phyloP scores from a whole-genome alignment of 2,888 invertebrate species.

The Oscheius sp. region DNA sequence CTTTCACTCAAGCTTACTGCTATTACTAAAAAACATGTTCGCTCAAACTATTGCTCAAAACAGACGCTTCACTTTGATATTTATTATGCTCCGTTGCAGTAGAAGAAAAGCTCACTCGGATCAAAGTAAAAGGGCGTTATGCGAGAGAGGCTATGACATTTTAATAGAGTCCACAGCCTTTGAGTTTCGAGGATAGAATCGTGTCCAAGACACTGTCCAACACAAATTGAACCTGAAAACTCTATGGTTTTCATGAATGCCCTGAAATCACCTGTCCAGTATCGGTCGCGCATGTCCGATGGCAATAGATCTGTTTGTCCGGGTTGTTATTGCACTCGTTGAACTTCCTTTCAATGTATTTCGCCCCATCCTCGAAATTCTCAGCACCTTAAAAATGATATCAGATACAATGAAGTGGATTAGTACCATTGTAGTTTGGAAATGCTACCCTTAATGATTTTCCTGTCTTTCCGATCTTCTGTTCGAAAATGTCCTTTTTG shows the following conservation, averaged over 20 bases:
- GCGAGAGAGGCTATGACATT: slow-evolving; percentile 1
- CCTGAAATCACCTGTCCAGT: slow-evolving; percentile 39
- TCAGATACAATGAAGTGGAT: not conserved
- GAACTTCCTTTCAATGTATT: slow-evolving; percentile 65
- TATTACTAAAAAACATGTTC: too few relatives aligned
- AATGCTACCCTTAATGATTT: slow-evolving; percentile 61
- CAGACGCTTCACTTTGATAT: too few relatives aligned
- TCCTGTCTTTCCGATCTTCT: slow-evolving; percentile 61
- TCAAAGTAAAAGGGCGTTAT: too few relatives aligned
- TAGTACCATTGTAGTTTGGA: slow-evolving; percentile 57
- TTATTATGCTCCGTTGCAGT: too few relatives aligned
- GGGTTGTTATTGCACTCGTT: slow-evolving; percentile 63
- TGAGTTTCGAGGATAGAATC: slow-evolving; percentile 71
- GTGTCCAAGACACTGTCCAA: slow-evolving; percentile 71
- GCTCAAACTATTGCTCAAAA: too few relatives aligned
- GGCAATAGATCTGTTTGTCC: slow-evolving; percentile 67
- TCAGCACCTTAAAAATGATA: slow-evolving; percentile 50
- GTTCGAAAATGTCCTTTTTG: slow-evolving; percentile 66
- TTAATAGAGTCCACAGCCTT: slow-evolving; percentile 72
- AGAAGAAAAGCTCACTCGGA: too few relatives aligned
- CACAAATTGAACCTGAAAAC: slow-evolving; percentile 70
- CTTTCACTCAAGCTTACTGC: too few relatives aligned
- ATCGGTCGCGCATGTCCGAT: slow-evolving; percentile 70
- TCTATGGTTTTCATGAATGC: not conserved
- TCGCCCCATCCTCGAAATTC: slow-evolving; percentile 54